phyloP scores from a whole-genome alignment of 2,113 vertebrate genomes.

The Colossoma macropomum region DNA sequence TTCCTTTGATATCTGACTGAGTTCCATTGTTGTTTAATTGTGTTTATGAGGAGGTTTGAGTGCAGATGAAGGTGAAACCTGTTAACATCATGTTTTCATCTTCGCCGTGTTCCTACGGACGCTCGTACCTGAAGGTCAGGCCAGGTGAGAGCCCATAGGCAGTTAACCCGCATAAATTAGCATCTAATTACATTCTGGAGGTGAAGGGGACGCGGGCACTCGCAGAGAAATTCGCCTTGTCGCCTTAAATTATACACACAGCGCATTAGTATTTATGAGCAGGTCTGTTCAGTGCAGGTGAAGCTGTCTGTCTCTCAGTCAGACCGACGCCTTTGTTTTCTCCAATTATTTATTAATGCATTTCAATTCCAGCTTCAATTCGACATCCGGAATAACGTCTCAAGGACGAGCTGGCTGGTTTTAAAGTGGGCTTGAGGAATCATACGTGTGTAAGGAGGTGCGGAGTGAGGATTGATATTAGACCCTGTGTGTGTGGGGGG shows the following conservation, averaged over 20 bases:
- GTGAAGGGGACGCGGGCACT: background rate
- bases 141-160: background rate
- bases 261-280: constrained; percentile 45
- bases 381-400: background rate
- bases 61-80: constrained; percentile 18
- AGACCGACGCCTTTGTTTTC: constrained; percentile 1
- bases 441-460: background rate
- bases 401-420: background rate
- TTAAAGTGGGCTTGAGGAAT: background rate
- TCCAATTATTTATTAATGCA: constrained; percentile 16
- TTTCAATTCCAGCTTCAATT: constrained; percentile 30
- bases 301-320: background rate
- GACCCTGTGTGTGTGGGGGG: background rate
- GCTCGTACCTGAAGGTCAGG: background rate
- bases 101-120: background rate
- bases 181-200: background rate
- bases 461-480: background rate
- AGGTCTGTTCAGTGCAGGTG: constrained; percentile 12
- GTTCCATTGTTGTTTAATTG: too few relatives aligned
- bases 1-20: too few relatives aligned
- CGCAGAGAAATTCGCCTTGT: background rate
- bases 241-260: background rate
- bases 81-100: constrained; percentile 43
- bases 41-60: too few relatives aligned
- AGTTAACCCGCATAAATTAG: background rate